A percentile compares a stretch with the other conserved stretches of the same genome.
Evolutionary conservation across 2,888 invertebrate genomes (phyloP).

Genomic region (Siphonodentalium dalli): DNA sequence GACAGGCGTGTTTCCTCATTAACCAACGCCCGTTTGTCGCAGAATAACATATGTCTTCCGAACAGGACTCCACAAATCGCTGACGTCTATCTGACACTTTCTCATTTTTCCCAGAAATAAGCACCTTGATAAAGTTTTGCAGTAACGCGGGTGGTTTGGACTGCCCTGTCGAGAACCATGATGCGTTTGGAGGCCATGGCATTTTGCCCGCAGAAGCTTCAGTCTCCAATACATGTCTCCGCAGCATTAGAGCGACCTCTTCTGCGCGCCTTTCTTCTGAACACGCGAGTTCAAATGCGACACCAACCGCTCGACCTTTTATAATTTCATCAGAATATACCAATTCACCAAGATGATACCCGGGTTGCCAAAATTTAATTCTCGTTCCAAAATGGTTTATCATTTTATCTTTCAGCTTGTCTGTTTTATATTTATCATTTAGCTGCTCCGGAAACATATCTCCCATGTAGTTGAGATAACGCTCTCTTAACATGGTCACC

Average conservation of each 20-base stretch:
- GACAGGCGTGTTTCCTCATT: conserved; percentile 20
- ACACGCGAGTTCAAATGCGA: conserved; percentile 9
- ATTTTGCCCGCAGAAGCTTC: neutral
- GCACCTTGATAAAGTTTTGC: neutral
- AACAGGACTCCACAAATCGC: conserved; percentile 9
- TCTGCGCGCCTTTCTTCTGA: conserved; percentile 8
- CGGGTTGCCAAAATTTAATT: conserved; percentile 11
- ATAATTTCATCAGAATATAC: conserved; percentile 8
- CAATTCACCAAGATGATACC: conserved; percentile 3
- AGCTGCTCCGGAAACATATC: conserved; percentile 1
- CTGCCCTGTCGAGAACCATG: neutral
- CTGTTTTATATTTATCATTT: conserved; percentile 11
- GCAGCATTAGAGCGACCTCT: conserved; percentile 8
- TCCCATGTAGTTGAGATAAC: conserved; percentile 7
- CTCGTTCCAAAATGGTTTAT: conserved; percentile 3
- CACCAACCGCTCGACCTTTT: conserved; percentile 11
- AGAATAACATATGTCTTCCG: conserved; percentile 21
- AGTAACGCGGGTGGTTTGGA: conserved; percentile 10
- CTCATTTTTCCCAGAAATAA: conserved; percentile 4
- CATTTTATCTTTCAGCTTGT: conserved; percentile 18
- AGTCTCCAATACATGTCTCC: neutral
- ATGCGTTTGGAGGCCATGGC: conserved; percentile 7
- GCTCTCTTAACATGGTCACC: conserved; percentile 14
- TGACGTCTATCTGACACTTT: neutral
- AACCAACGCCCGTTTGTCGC: conserved; percentile 22